These are phyloP conservation scores for Adelognathus sp. DNA, from an alignment of 2,888 invertebrate genomes.

Conservation along the genomic window DNA sequence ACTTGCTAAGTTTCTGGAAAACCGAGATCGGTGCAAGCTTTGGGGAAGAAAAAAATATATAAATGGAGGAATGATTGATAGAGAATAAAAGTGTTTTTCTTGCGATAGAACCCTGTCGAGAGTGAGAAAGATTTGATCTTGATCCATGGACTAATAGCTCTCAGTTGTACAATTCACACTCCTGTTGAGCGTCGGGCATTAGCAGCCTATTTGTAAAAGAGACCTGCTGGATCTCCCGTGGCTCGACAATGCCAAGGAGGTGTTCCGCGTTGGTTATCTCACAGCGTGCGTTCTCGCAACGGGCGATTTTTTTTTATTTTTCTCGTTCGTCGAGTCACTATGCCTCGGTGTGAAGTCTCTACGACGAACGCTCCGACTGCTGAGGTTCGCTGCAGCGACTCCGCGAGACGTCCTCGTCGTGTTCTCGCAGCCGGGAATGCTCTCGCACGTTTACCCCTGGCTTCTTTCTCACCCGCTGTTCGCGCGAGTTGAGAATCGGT, in stretches of 20 bases:
- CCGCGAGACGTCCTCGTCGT: background rate
- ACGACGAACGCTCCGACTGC: background rate
- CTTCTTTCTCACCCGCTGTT: constrained; percentile 41
- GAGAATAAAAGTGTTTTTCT: constrained; percentile 36
- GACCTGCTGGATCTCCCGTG: constrained; percentile 59
- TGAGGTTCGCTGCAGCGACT: background rate
- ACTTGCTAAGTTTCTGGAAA: background rate
- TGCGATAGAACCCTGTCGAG: background rate
- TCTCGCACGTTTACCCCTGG: constrained; percentile 3
- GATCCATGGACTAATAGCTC: constrained; percentile 28
- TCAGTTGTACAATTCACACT: constrained; percentile 58
- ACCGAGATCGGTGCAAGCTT: background rate
- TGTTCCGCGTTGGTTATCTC: constrained; percentile 64
- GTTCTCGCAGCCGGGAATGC: background rate
- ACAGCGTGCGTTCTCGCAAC: constrained; percentile 62
- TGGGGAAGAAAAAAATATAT: background rate
- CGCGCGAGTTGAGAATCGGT: background rate
- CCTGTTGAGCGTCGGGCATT: constrained; percentile 52
- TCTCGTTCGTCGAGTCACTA: constrained; percentile 52
- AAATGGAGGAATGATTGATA: constrained; percentile 31
- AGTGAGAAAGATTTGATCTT: background rate
- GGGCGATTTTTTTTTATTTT: constrained; percentile 33
- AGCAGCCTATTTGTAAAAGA: constrained; percentile 65
- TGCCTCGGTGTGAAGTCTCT: constrained; percentile 12
- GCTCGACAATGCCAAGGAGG: constrained; percentile 61